Conservation (phyloP, 2,888 invertebrate species). For the Stenolophus ochropezus region DNA sequence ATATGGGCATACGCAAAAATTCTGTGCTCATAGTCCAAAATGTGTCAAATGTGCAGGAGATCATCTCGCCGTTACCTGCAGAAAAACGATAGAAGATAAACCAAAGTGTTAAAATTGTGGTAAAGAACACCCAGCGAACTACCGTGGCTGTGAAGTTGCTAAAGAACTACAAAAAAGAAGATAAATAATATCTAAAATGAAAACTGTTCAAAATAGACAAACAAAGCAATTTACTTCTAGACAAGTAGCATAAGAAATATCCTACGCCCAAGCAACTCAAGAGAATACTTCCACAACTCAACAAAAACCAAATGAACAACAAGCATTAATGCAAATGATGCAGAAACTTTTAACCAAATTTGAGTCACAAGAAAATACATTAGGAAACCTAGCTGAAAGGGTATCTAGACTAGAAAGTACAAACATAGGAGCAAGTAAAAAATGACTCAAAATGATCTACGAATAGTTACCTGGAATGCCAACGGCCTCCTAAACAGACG, state of each 20-base stretch:
- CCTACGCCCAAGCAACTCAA: background rate
- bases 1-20: background rate
- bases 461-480: constrained; percentile 6
- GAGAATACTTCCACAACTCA: too few relatives aligned
- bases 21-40: background rate
- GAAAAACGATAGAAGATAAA: background rate
- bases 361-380: too few relatives aligned
- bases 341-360: too few relatives aligned
- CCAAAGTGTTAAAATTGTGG: background rate
- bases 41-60: too few relatives aligned
- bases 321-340: too few relatives aligned
- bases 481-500: background rate
- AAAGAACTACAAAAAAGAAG: background rate
- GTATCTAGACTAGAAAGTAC: too few relatives aligned
- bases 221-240: background rate
- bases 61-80: background rate
- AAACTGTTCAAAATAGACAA: too few relatives aligned
- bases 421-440: too few relatives aligned
- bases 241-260: background rate
- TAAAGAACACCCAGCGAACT: background rate
- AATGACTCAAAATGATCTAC: background rate
- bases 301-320: too few relatives aligned
- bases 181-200: background rate
- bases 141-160: background rate
- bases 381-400: too few relatives aligned